phyloP scores from a whole-genome alignment of 2,797 vertebrate genomes.

The Pristis pectinata region DNA sequence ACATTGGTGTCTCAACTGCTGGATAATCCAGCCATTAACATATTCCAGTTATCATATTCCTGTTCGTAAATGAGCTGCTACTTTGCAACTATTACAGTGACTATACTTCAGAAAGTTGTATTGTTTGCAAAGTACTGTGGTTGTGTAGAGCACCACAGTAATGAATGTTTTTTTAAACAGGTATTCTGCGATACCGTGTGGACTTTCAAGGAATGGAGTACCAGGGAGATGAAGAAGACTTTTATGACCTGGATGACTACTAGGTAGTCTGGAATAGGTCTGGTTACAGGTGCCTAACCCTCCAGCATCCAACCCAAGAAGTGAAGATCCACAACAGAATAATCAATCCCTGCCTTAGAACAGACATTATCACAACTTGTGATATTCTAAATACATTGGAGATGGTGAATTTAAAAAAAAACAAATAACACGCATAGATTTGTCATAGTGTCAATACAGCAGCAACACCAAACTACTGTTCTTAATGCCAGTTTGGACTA shows the following conservation, averaged over 20 bases:
- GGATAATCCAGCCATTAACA: background rate
- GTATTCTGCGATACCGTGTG: conserved; percentile 98
- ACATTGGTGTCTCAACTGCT: background rate
- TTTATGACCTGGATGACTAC: conserved; percentile 99
- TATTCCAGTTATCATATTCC: background rate
- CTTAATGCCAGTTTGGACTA: conserved; percentile 68
- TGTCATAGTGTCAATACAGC: conserved; percentile 75
- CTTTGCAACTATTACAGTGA: background rate
- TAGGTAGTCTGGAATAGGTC: conserved; percentile 90
- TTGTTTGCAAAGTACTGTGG: background rate
- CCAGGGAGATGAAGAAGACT: conserved; percentile 96
- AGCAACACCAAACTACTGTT: conserved; percentile 69
- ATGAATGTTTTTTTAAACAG: conserved; percentile 52
- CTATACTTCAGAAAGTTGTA: background rate
- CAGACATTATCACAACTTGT: conserved; percentile 69
- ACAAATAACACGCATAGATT: conserved; percentile 61
- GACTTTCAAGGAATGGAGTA: conserved; percentile 99
- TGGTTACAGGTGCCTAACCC: conserved; percentile 70
- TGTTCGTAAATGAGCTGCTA: conserved; percentile 39
- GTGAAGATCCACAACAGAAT: conserved; percentile 68
- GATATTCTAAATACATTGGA: conserved; percentile 59
- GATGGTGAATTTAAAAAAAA: conserved; percentile 58
- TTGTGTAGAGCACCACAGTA: background rate
- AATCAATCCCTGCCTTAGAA: conserved; percentile 77
- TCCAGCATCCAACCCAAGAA: conserved; percentile 77